Evolutionary conservation across 1,140 invertebrate species (phyloP).

Genomic region (Druon quercuslanigerum): DNA sequence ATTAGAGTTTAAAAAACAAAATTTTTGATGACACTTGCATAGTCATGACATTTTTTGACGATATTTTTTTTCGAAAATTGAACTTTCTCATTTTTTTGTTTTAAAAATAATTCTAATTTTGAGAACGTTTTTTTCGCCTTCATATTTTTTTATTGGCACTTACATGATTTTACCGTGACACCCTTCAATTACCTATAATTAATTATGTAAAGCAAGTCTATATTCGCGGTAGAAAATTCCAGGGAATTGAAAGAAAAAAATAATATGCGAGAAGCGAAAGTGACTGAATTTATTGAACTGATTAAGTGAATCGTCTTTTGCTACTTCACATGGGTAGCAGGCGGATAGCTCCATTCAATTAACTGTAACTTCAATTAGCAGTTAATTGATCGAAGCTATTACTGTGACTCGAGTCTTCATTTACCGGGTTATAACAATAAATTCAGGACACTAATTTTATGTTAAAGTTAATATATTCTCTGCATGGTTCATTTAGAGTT

Average conservation of each 20-base stretch:
- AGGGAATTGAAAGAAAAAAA: background rate
- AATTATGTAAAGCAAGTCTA: too few species aligned
- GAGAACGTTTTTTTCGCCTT: too few species aligned
- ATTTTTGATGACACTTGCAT: too few species aligned
- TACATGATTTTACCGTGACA: too few species aligned
- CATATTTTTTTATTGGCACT: too few species aligned
- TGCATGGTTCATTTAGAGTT: background rate
- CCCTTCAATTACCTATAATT: too few species aligned
- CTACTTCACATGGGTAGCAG: constrained; percentile 15
- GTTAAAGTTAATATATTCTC: background rate
- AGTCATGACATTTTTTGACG: too few species aligned
- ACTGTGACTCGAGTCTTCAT: constrained; percentile 23
- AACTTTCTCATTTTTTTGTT: too few species aligned
- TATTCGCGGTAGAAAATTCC: background rate
- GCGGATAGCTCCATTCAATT: constrained; percentile 27
- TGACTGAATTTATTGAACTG: constrained; percentile 15
- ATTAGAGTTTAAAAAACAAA: too few species aligned
- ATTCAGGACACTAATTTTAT: background rate
- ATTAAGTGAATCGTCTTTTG: constrained; percentile 24
- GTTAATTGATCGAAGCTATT: constrained; percentile 28
- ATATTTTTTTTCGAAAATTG: too few species aligned
- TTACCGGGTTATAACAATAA: constrained; percentile 21
- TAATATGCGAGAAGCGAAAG: constrained; percentile 13
- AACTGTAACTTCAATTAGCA: constrained; percentile 29
- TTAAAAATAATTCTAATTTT: too few species aligned